Evolutionary conservation across 2,113 vertebrate species (phyloP).

Genomic region (Misgurnus mizolepis): DNA sequence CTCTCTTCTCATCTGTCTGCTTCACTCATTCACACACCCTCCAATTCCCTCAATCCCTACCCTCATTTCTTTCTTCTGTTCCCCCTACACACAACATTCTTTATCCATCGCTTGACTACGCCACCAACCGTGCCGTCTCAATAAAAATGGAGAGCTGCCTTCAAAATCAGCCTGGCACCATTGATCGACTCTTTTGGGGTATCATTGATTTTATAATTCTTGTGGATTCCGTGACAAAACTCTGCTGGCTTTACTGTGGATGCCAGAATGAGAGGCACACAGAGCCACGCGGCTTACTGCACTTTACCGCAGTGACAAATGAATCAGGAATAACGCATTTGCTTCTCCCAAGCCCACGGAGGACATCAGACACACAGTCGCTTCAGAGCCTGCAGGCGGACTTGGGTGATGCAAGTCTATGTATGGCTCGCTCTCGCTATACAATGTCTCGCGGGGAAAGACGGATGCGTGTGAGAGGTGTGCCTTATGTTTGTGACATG

Average conservation of each 20-base stretch:
- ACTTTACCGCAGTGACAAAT: slow-evolving; percentile 18
- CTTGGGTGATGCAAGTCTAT: slow-evolving; percentile 16
- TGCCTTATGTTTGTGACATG: neutral
- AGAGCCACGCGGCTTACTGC: neutral
- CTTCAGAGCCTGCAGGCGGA: neutral
- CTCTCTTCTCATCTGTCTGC: slow-evolving; percentile 9
- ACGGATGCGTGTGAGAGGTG: neutral
- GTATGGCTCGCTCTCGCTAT: neutral
- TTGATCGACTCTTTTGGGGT: slow-evolving; percentile 24
- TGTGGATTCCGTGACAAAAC: slow-evolving; percentile 26
- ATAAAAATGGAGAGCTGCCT: slow-evolving; percentile 17
- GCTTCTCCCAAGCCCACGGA: slow-evolving; percentile 7
- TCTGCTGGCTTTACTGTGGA: slow-evolving; percentile 1
- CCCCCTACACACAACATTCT: slow-evolving; percentile 23
- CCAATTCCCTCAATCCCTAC: slow-evolving; percentile 18
- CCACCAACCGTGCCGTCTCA: slow-evolving; percentile 22
- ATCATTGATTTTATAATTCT: slow-evolving; percentile 43
- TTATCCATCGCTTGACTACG: slow-evolving; percentile 35
- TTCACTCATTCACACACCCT: slow-evolving; percentile 26
- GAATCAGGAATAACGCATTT: slow-evolving; percentile 11
- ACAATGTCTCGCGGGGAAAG: neutral
- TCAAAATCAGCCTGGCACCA: slow-evolving; percentile 30
- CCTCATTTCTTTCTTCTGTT: slow-evolving; percentile 17
- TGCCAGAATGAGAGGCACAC: neutral
- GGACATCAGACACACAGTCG: slow-evolving; percentile 9